These are phyloP conservation scores for Drosophila kanekoi DNA, from an alignment of 2,888 invertebrate genomes.

Conservation along the genomic window DNA sequence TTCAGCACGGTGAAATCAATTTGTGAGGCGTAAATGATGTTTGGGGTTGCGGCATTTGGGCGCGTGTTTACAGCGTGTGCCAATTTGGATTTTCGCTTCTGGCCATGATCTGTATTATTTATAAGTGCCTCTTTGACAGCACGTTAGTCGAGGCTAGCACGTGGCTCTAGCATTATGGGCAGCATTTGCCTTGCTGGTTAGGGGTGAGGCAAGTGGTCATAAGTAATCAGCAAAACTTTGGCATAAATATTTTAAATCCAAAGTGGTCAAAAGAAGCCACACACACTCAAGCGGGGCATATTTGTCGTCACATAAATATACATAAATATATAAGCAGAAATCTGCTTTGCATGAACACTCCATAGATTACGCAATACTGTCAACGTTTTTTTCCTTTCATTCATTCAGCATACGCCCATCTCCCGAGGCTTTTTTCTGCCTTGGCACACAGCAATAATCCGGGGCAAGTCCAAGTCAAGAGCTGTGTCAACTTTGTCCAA, in stretches of 20 bases:
- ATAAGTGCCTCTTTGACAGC: constrained; percentile 50
- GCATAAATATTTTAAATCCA: constrained; percentile 30
- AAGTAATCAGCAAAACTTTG: constrained; percentile 25
- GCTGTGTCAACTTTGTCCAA: constrained; percentile 72
- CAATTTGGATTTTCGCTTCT: constrained; percentile 34
- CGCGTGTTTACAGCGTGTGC: constrained; percentile 22
- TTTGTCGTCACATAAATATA: constrained; percentile 32
- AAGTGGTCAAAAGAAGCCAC: not conserved
- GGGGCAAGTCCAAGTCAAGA: constrained; percentile 57
- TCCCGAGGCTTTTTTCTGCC: constrained; percentile 13
- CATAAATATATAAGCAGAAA: constrained; percentile 39
- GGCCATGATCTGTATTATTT: constrained; percentile 65
- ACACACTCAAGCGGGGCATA: constrained; percentile 1
- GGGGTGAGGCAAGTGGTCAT: not conserved
- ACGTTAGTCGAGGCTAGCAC: constrained; percentile 51
- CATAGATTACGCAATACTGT: constrained; percentile 59
- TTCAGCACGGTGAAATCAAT: constrained; percentile 38
- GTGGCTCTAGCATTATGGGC: constrained; percentile 29
- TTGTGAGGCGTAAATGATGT: constrained; percentile 36
- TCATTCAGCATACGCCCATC: constrained; percentile 23
- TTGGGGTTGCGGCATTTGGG: constrained; percentile 7
- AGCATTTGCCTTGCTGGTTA: constrained; percentile 3
- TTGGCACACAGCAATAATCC: constrained; percentile 55
- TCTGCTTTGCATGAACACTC: constrained; percentile 65
- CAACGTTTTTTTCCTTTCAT: constrained; percentile 46